Evolutionary conservation across 1,140 invertebrate genomes (phyloP), one percentile per base, ranked within the genome.

Genomic region (Drosophila cardini): DNA sequence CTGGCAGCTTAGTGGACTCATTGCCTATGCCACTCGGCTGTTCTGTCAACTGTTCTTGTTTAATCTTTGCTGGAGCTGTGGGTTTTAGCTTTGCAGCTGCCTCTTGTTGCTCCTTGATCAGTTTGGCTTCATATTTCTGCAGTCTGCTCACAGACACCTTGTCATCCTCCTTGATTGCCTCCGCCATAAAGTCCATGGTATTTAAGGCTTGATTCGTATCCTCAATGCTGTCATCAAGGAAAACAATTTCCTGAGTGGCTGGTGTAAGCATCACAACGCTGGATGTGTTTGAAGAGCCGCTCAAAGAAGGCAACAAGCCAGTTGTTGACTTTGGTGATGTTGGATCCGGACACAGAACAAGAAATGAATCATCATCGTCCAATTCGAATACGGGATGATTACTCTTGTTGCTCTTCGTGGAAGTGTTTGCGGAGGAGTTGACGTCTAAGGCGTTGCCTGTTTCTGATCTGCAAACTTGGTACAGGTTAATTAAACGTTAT

Each of bases 231-330:
- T 91, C 89, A 52, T 91, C 82, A 4, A 91, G 13, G 13, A 91
- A 91, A n/a, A 91, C 80, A 6, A 91, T 91, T 3, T 91, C 89
- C 58, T 91, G 81, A 2, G 84, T 89, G 40, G 50, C 74, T 10
- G 89, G 89, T 1, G 81, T 85, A 4, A 91, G 62, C 7, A 91
- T 16, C 0, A 91, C 40, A 0, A 91, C 79, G 30, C 89, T 91
- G 1, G 76, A 76, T 2, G 62, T 67, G 36, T 89, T 70, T 5
- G 70, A 79, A 5, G 65, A n/a, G 50, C 50, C 61, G 56, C 32
- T 78, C n/a, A 36, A 55, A n/a, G 60, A 18, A 6, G 82, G 75
- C 4, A 80, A 52, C 1, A 2, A 32, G 11, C 18, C 4, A 6
- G 52, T 3, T 40, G 32, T 42, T 42, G 36, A n/a, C 32, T 50